Evolutionary conservation across 2,888 invertebrate species (phyloP).

Genomic region (Drosophila anomalata): DNA sequence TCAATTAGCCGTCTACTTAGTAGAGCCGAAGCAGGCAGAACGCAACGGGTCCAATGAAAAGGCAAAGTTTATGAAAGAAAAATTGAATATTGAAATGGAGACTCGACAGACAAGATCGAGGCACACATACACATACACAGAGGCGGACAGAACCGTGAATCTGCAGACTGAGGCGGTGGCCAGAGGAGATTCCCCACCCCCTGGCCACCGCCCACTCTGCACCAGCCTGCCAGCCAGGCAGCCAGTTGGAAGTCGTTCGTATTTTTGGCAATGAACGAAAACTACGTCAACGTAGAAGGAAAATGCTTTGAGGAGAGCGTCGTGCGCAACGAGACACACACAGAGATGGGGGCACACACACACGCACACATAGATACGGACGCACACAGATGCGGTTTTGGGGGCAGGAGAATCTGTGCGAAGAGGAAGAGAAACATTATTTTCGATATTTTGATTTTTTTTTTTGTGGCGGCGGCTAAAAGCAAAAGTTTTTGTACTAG

Average conservation of each 20-base stretch:
- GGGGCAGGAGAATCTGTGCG: constrained; percentile 42
- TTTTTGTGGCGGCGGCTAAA: constrained; percentile 54
- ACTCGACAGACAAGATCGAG: constrained; percentile 55
- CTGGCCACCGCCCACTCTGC: constrained; percentile 14
- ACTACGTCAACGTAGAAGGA: constrained; percentile 68
- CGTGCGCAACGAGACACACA: constrained; percentile 71
- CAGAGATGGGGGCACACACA: not conserved
- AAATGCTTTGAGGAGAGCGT: constrained; percentile 71
- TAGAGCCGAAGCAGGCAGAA: constrained; percentile 15
- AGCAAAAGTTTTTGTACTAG: constrained; percentile 76
- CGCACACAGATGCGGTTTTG: constrained; percentile 1
- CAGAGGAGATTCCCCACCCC: constrained; percentile 38
- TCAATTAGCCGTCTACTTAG: constrained; percentile 53
- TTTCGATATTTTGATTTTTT: constrained; percentile 42
- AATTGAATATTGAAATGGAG: constrained; percentile 77
- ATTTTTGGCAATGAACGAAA: constrained; percentile 82
- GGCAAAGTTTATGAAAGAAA: constrained; percentile 74
- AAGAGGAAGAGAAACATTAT: constrained; percentile 45
- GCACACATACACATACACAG: constrained; percentile 31
- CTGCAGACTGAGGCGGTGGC: constrained; percentile 27
- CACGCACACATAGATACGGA: constrained; percentile 1
- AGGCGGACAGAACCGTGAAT: constrained; percentile 22
- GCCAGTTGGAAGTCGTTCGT: constrained; percentile 41
- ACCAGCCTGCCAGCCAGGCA: constrained; percentile 4
- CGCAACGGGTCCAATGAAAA: constrained; percentile 45